Percentiles rank a stretch among this genome's conserved stretches.
phyloP scores from a whole-genome alignment of 2,797 vertebrate genomes.

The Linurgus olivaceus region DNA sequence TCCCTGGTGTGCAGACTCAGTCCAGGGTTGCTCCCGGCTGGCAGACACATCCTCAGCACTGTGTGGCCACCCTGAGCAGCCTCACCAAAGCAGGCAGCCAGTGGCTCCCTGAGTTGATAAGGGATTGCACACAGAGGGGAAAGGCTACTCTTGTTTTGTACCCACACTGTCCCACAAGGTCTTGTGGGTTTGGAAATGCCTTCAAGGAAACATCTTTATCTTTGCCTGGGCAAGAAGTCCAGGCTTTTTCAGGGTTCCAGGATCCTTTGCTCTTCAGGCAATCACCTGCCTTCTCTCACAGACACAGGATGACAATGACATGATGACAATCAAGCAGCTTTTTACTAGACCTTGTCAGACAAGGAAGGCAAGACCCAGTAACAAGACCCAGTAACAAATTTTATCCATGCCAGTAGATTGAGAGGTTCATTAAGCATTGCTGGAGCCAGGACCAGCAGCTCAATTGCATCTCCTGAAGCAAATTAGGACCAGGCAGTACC shows the following conservation, averaged over 20 bases:
- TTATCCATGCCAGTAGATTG: background rate
- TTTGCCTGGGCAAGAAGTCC: background rate
- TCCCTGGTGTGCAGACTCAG: background rate
- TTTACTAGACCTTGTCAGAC: background rate
- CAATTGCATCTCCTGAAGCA: rapidly evolving
- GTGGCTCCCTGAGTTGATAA: background rate
- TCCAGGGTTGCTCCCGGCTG: background rate
- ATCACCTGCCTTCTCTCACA: background rate
- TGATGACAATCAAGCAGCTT: background rate
- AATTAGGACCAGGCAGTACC: background rate
- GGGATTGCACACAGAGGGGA: background rate
- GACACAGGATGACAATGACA: background rate
- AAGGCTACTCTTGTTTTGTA: background rate
- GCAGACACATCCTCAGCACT: rapidly evolving
- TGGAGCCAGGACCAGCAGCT: background rate
- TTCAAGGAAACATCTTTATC: background rate
- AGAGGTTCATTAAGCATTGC: background rate
- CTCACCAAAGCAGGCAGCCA: rapidly evolving
- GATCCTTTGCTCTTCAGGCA: background rate
- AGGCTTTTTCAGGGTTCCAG: background rate
- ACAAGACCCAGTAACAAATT: background rate
- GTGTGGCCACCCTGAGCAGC: rapidly evolving
- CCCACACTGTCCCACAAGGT: background rate
- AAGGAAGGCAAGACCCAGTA: background rate
- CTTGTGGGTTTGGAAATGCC: background rate